Evolutionary conservation across 2,888 invertebrate species (phyloP).

Genomic region (Agrotis exclamationis): DNA sequence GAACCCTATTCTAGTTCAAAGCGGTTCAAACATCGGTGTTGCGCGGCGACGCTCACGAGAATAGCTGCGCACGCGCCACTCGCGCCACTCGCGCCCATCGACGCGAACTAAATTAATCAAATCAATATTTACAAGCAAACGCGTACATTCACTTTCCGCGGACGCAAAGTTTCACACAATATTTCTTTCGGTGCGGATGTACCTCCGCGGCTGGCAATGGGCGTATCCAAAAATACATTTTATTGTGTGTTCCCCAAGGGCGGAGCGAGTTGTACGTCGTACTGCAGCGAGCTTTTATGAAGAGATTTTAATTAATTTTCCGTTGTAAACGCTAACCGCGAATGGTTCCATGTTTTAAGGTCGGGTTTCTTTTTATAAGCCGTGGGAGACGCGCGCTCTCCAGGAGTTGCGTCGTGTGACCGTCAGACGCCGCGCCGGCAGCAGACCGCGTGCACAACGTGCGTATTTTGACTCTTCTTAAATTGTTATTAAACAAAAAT

Average conservation of each 20-base stretch:
- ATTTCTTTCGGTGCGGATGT: conserved; percentile 84
- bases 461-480: conserved; percentile 5
- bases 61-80: conserved; percentile 34
- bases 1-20: conserved; percentile 40
- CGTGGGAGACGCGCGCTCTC: conserved; percentile 33
- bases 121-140: conserved; percentile 61
- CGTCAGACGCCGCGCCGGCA: neutral
- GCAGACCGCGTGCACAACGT: neutral
- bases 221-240: conserved; percentile 88
- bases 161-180: conserved; percentile 62
- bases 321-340: conserved; percentile 80
- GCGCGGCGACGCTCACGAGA: conserved; percentile 35
- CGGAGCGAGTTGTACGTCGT: conserved; percentile 69
- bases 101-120: conserved; percentile 44
- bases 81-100: conserved; percentile 7
- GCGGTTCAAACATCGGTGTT: conserved; percentile 16
- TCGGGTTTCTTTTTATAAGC: conserved; percentile 68
- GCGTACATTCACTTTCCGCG: conserved; percentile 56
- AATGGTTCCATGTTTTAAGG: conserved; percentile 73
- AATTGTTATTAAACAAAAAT: neutral
- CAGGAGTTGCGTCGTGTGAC: neutral
- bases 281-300: conserved; percentile 73
- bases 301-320: conserved; percentile 84
- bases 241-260: conserved; percentile 89
- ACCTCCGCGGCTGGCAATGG: conserved; percentile 88